These are phyloP conservation scores for Urocolius indicus DNA, from an alignment of 2,113 vertebrate species.

Conservation along the genomic window DNA sequence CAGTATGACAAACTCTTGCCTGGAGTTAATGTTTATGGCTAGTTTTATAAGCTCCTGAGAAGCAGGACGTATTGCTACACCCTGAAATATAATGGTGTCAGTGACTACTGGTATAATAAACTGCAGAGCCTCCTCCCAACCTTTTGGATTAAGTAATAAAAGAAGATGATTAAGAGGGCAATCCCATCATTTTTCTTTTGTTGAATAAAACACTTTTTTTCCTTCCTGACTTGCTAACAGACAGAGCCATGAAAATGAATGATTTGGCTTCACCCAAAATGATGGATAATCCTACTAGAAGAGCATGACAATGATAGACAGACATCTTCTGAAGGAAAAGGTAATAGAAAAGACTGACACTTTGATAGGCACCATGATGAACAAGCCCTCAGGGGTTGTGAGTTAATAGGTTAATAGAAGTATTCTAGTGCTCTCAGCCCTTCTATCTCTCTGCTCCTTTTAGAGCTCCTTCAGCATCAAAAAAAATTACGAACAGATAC, in stretches of 20 bases:
- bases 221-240: not conserved
- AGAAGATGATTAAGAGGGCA: conserved; percentile 60
- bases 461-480: not conserved
- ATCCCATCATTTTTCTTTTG: conserved; percentile 45
- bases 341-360: conserved; percentile 54
- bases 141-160: conserved; percentile 65
- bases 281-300: conserved; percentile 54
- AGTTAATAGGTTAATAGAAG: conserved; percentile 48
- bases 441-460: not conserved
- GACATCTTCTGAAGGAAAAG: conserved; percentile 51
- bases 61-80: conserved; percentile 40
- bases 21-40: conserved; percentile 50
- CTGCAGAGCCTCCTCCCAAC: conserved; percentile 32
- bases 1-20: conserved; percentile 34
- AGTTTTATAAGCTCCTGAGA: conserved; percentile 58
- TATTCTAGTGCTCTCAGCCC: not conserved
- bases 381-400: conserved; percentile 27
- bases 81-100: conserved; percentile 23
- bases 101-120: conserved; percentile 29
- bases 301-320: conserved; percentile 60
- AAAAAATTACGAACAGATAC: not conserved
- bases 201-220: conserved; percentile 28
- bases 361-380: conserved; percentile 63
- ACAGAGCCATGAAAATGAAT: conserved; percentile 51
- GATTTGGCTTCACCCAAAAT: conserved; percentile 57